These are phyloP conservation scores for Actenoides hombroni DNA, from an alignment of 2,113 vertebrate genomes.

Conservation along the genomic window DNA sequence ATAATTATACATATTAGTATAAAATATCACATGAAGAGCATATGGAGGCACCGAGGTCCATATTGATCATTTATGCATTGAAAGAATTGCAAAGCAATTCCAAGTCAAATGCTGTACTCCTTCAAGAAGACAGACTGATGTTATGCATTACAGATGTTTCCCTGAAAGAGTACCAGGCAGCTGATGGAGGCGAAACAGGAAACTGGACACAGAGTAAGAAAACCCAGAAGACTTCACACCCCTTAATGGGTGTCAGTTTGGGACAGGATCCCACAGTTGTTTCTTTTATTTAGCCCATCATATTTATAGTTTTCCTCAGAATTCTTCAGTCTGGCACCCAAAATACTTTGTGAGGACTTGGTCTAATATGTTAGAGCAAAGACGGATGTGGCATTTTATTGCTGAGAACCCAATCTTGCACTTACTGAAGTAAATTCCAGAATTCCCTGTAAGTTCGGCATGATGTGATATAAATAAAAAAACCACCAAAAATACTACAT, in stretches of 20 bases:
- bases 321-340: background rate
- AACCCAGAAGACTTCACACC: background rate
- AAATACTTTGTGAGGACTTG: background rate
- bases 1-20: background rate
- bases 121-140: background rate
- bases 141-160: background rate
- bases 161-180: background rate
- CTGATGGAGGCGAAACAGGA: background rate
- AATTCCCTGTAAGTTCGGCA: background rate
- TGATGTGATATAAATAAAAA: background rate
- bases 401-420: background rate
- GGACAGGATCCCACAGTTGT: background rate
- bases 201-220: background rate
- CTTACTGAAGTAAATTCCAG: background rate
- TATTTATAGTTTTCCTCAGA: background rate
- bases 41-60: background rate
- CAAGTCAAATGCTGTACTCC: background rate
- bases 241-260: background rate
- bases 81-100: background rate
- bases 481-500: background rate
- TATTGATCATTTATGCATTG: background rate
- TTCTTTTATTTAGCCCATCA: background rate
- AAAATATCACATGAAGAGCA: background rate
- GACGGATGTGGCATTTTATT: background rate
- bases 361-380: background rate